These are phyloP conservation scores for Tupiocoris notatus DNA, from an alignment of 2,888 invertebrate species.

Conservation along the genomic window DNA sequence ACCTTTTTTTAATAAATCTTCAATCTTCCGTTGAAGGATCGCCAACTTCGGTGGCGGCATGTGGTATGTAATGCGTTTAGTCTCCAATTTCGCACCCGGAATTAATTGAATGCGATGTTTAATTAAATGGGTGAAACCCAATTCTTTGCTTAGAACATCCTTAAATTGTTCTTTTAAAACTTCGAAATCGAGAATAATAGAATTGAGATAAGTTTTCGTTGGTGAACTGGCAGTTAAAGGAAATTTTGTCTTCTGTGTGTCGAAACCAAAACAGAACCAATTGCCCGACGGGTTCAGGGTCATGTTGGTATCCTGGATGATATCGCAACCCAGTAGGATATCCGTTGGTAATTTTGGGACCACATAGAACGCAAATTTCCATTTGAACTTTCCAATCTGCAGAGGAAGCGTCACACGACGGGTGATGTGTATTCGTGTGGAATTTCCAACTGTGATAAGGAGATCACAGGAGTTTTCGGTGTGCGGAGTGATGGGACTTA, in stretches of 20 bases:
- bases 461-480: not conserved
- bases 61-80: not conserved
- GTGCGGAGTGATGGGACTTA: not conserved
- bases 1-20: not conserved
- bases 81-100: not conserved
- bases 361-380: not conserved
- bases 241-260: not conserved
- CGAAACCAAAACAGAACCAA: conserved; percentile 1
- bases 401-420: not conserved
- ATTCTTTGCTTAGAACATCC: not conserved
- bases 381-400: not conserved
- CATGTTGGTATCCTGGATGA: no score
- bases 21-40: not conserved
- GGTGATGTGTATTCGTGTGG: not conserved
- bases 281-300: conserved; percentile 3
- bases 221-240: not conserved
- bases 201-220: not conserved
- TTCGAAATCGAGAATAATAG: not conserved
- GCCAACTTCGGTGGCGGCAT: conserved; percentile 2
- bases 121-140: not conserved
- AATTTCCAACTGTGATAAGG: not conserved
- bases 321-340: not conserved
- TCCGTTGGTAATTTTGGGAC: conserved; percentile 8
- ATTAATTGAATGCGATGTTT: not conserved
- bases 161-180: not conserved